Conservation (phyloP, 2,113 vertebrate species). For the Dipodomys merriami region DNA sequence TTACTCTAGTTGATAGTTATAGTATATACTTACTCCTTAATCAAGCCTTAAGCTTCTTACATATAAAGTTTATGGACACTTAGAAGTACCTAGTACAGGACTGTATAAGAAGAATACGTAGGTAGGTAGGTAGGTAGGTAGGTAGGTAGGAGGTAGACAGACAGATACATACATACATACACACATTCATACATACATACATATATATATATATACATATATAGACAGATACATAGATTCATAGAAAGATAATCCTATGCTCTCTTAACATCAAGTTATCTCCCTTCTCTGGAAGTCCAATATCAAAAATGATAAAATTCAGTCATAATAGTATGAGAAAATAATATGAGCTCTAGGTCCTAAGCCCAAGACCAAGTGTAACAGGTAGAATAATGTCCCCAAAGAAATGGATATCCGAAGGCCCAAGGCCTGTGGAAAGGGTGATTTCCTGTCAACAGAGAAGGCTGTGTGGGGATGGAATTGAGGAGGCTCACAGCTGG, state of each 20-base stretch:
- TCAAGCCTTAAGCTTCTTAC: background rate
- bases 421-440: background rate
- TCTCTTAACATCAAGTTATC: background rate
- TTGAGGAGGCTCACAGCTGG: background rate
- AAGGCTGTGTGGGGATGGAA: background rate
- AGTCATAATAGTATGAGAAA: background rate
- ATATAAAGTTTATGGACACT: background rate
- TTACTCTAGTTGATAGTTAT: background rate
- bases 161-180: too few species aligned
- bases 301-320: background rate
- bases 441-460: background rate
- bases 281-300: background rate
- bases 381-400: background rate
- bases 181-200: too few species aligned
- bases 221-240: too few species aligned
- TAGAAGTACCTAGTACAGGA: background rate
- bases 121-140: too few species aligned
- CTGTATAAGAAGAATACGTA: background rate
- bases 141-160: too few species aligned
- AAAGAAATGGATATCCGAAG: background rate
- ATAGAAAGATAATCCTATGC: too few species aligned
- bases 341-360: background rate
- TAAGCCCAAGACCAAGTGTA: background rate
- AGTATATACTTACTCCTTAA: background rate
- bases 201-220: too few species aligned